A percentile compares a stretch with the other conserved stretches of the same genome.
Conservation (phyloP, 2,797 vertebrate species). For the Hoplostethus atlanticus region DNA sequence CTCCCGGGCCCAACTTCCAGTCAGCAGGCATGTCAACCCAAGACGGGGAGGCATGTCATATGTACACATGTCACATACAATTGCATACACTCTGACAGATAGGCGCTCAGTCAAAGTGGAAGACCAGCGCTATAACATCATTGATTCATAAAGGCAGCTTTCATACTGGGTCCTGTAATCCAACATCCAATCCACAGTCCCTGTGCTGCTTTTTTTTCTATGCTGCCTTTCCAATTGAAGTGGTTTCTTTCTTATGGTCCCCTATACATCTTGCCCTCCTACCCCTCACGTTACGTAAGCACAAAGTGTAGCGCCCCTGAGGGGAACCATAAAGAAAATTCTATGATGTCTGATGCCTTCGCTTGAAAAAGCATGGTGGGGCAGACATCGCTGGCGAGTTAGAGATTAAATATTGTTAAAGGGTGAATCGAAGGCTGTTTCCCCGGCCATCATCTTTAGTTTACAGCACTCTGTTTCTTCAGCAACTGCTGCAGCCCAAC, state of each 20-base stretch:
- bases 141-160: background rate
- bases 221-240: slow-evolving; percentile 40
- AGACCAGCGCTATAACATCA: background rate
- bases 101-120: no score
- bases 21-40: slow-evolving; percentile 27
- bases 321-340: slow-evolving; percentile 46
- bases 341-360: slow-evolving; percentile 40
- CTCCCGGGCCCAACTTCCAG: slow-evolving; percentile 5
- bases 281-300: slow-evolving; percentile 64
- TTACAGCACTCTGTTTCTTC: slow-evolving; percentile 11
- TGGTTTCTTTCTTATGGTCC: slow-evolving; percentile 52
- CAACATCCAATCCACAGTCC: background rate
- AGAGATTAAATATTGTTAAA: slow-evolving; percentile 20
- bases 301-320: slow-evolving; percentile 38
- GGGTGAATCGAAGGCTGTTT: slow-evolving; percentile 15
- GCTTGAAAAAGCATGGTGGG: slow-evolving; percentile 3
- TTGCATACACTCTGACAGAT: no score
- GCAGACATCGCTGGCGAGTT: slow-evolving; percentile 2
- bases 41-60: background rate
- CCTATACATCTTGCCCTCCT: slow-evolving; percentile 48
- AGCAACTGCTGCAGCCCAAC: slow-evolving; percentile 33
- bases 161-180: no score
- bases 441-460: slow-evolving; percentile 4
- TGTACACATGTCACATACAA: background rate
- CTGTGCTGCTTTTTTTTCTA: slow-evolving; percentile 11